Percentiles rank a stretch among this genome's conserved stretches.
These are phyloP conservation scores for Nymphicus hollandicus DNA, from an alignment of 2,113 vertebrate species.

Conservation along the genomic window DNA sequence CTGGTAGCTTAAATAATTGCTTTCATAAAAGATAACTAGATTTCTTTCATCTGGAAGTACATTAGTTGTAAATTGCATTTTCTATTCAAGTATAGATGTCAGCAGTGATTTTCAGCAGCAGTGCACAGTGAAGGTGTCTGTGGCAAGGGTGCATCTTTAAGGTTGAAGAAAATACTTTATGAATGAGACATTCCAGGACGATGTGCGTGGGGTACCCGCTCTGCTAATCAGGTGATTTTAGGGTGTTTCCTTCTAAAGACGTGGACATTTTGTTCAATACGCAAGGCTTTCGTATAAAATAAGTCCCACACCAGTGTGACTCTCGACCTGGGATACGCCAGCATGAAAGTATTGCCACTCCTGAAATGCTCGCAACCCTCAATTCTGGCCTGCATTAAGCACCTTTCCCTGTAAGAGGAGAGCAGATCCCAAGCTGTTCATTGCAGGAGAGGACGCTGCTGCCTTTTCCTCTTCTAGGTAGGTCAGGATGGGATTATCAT, in stretches of 20 bases:
- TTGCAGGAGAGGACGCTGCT: neutral
- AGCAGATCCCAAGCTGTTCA: neutral
- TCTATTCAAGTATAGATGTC: slow-evolving; percentile 28
- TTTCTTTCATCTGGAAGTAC: slow-evolving; percentile 40
- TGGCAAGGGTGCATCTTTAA: neutral
- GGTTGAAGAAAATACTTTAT: neutral
- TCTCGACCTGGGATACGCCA: neutral
- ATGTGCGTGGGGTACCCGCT: accelerated
- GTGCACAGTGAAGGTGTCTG: neutral
- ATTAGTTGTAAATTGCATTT: slow-evolving; percentile 40
- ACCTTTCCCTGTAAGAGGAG: neutral
- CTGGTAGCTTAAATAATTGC: slow-evolving; percentile 53
- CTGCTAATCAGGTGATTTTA: neutral
- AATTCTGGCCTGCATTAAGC: neutral
- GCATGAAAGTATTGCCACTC: neutral
- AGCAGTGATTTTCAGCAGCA: neutral
- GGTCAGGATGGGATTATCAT: neutral
- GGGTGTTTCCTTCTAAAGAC: neutral
- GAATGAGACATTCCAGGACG: neutral
- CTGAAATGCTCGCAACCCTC: neutral
- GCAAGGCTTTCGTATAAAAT: neutral
- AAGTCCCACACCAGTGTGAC: accelerated
- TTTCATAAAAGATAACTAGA: slow-evolving; percentile 47
- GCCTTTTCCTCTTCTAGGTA: neutral
- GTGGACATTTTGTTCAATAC: neutral